Conservation (phyloP, 2,113 vertebrate genomes). For the Cettia cetti region DNA sequence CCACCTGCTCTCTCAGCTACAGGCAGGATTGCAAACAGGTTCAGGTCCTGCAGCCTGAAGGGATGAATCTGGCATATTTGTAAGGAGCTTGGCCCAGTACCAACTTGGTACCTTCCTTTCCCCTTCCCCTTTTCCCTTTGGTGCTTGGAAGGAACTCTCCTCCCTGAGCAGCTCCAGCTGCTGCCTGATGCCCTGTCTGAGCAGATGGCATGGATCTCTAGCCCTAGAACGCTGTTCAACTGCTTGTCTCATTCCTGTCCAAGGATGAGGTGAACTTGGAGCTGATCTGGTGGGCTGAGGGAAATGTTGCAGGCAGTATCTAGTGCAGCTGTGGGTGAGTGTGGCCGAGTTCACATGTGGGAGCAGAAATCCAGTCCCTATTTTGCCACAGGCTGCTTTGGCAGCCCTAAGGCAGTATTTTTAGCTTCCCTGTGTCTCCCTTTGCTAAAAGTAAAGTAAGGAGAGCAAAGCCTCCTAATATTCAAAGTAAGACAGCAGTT, state of each 20-base stretch:
- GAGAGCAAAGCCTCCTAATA: not conserved
- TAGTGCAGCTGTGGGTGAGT: not conserved
- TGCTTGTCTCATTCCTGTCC: not conserved
- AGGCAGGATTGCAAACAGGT: not conserved
- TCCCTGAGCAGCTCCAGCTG: not conserved
- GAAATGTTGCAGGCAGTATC: not conserved
- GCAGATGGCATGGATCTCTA: not conserved
- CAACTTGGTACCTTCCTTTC: not conserved
- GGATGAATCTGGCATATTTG: not conserved
- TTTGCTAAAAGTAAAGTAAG: not conserved
- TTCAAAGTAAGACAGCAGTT: not conserved
- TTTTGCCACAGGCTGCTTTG: not conserved
- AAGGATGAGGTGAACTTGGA: not conserved
- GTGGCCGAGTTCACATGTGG: accelerated
- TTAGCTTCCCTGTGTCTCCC: not conserved
- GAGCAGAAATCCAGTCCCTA: not conserved
- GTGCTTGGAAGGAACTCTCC: not conserved
- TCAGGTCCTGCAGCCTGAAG: not conserved
- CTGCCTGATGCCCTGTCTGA: not conserved
- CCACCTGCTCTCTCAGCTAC: not conserved
- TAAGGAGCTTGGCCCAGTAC: not conserved
- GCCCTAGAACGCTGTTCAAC: not conserved
- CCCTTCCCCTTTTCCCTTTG: not conserved
- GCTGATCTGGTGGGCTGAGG: not conserved
- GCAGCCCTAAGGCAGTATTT: not conserved